Percentiles rank a stretch among this genome's conserved stretches.
These are phyloP conservation scores for Papilio dardanus DNA, from an alignment of 1,140 invertebrate genomes.

Conservation along the genomic window DNA sequence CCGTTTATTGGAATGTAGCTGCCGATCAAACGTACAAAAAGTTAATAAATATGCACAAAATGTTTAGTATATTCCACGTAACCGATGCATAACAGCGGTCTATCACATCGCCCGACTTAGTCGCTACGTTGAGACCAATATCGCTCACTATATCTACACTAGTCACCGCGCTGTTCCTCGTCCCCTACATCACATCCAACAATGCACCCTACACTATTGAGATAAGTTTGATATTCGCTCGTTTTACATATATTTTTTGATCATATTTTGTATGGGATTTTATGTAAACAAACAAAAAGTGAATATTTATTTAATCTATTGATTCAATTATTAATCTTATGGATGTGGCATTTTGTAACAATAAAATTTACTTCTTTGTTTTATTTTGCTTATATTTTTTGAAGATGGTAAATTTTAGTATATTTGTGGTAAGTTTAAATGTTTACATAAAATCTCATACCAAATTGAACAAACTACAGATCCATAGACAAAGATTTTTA, in stretches of 20 bases:
- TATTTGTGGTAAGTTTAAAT: neutral
- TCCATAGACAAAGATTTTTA: constrained; percentile 2
- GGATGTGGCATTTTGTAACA: too few species aligned
- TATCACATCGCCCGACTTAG: constrained; percentile 65
- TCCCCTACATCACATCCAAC: constrained; percentile 35
- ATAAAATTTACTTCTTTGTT: too few species aligned
- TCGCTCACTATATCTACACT: constrained; percentile 50
- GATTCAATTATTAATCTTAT: too few species aligned
- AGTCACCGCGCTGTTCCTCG: constrained; percentile 27
- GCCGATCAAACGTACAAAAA: constrained; percentile 28
- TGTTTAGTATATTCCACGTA: constrained; percentile 44
- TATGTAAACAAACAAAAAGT: neutral
- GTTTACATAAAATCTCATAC: constrained; percentile 9
- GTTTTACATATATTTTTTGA: neutral
- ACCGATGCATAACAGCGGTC: constrained; percentile 47
- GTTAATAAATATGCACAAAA: constrained; percentile 1
- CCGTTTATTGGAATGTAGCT: constrained; percentile 35
- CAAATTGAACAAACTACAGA: constrained; percentile 6
- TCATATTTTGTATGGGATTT: neutral
- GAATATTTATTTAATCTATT: too few species aligned
- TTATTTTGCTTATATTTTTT: too few species aligned
- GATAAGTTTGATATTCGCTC: constrained; percentile 21
- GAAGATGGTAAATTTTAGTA: neutral
- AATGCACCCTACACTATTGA: constrained; percentile 18
- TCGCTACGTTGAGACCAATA: constrained; percentile 69